Percentiles rank a stretch among this genome's conserved stretches.
Conservation (phyloP, 2,113 vertebrate genomes). For the Dolichallabes microphthalmus region DNA sequence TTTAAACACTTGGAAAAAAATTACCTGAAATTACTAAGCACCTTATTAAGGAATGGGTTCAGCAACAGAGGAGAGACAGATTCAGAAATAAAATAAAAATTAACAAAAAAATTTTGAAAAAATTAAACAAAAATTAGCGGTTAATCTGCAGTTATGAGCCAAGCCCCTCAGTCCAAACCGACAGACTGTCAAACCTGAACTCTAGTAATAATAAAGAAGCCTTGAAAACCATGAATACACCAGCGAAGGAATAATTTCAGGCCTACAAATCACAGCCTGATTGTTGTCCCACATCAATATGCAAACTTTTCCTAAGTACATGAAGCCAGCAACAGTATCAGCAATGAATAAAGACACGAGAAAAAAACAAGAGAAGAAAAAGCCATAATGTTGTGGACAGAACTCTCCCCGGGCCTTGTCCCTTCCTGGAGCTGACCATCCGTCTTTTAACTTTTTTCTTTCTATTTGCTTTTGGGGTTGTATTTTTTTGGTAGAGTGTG, state of each 20-base stretch:
- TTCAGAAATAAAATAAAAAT: slow-evolving; percentile 48
- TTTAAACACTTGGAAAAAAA: slow-evolving; percentile 51
- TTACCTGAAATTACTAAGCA: slow-evolving; percentile 61
- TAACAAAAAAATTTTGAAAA: not conserved
- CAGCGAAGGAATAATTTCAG: slow-evolving; percentile 59
- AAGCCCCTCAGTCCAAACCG: slow-evolving; percentile 59
- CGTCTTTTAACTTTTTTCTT: slow-evolving; percentile 49
- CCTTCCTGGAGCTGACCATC: slow-evolving; percentile 58
- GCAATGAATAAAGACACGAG: slow-evolving; percentile 53
- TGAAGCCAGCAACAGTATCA: slow-evolving; percentile 70
- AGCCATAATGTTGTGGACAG: slow-evolving; percentile 61
- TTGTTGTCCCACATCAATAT: slow-evolving; percentile 50
- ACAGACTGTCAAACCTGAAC: slow-evolving; percentile 47
- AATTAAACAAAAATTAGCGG: slow-evolving; percentile 4
- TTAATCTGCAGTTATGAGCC: slow-evolving; percentile 26
- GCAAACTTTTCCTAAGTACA: slow-evolving; percentile 50
- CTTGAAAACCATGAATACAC: slow-evolving; percentile 53
- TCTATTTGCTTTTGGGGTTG: slow-evolving; percentile 38
- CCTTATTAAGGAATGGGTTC: slow-evolving; percentile 66
- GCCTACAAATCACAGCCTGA: slow-evolving; percentile 42
- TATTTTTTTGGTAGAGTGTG: slow-evolving; percentile 56
- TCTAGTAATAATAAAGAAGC: slow-evolving; percentile 49
- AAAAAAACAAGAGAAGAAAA: slow-evolving; percentile 47
- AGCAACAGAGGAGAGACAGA: slow-evolving; percentile 45
- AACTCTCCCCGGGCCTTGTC: slow-evolving; percentile 35